Evolutionary conservation across 2,797 vertebrate genomes (phyloP), one percentile per base, ranked within the genome.

Genomic region (Enteromius thamalakanensis): DNA sequence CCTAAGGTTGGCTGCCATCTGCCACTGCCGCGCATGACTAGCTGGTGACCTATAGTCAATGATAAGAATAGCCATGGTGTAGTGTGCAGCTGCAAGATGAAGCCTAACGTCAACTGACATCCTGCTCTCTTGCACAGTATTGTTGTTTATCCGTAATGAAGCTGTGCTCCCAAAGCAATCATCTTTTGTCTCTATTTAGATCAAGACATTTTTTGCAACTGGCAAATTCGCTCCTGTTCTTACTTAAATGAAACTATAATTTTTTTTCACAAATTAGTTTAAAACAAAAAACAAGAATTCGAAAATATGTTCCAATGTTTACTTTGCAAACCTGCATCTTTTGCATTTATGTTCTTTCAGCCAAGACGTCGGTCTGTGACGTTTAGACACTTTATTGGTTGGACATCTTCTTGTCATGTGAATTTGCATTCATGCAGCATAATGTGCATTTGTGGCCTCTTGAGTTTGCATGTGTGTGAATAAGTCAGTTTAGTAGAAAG

Each of bases 1-100:
- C 88, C 49, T 84, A 87, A 90, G 79, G 89, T 89, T 84, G 87
- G 82, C 87, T 29, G 68, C 90, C 90, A 89, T 89, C 90, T 91
- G 90, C 82, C 80, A 88, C 84, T 88, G 88, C 87, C 82, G 78
- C 26, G 53, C 79, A 75, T 79, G 87, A 84, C 60, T 82, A 72
- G 82, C 76, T 87, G 87, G 87, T 92, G 87, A 82, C 89, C 76
- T 87, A 76, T 81, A 91, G 81, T 71, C 76, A 76, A 76, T 82
- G 84, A 85, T 85, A 79, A 85, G 76, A 87, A 87, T 83, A 87
- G 75, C 47, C 60, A 77, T 29, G 55, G 70, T 76, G 58, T 81
- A 79, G 80, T 70, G 72, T 70, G 79, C 76, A 87, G 49, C 80
- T 77, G 37, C 62, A 62, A 53, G 51, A 47, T 58, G 32, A 77